Conservation (phyloP, 2,113 vertebrate genomes). For the Donacobius atricapilla region DNA sequence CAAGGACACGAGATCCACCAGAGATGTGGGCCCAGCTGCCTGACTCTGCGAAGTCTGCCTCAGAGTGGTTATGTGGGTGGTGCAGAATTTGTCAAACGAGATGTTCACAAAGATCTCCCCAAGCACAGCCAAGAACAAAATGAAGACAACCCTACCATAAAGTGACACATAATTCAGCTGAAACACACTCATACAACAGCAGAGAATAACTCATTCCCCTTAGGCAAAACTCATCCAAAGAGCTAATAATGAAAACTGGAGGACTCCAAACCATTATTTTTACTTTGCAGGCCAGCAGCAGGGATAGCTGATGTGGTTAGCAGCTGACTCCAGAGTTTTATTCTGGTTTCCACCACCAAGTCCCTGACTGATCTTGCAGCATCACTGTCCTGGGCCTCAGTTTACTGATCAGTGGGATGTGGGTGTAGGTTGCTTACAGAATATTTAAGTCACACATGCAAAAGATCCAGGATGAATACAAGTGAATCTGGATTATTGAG, state of each 20-base stretch:
- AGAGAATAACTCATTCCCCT: conserved; percentile 46
- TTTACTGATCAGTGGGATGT: neutral
- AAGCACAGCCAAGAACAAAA: conserved; percentile 12
- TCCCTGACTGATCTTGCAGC: neutral
- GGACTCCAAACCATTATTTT: conserved; percentile 55
- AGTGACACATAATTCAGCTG: conserved; percentile 56
- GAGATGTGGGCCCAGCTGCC: neutral
- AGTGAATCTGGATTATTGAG: neutral
- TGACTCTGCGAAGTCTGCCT: conserved; percentile 16
- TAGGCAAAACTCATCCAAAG: conserved; percentile 63
- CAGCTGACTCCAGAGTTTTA: conserved; percentile 10
- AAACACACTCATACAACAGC: conserved; percentile 31
- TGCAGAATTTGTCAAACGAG: conserved; percentile 58
- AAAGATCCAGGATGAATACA: neutral
- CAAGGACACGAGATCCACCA: neutral
- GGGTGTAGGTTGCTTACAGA: neutral
- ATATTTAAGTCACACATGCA: neutral
- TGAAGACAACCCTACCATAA: conserved; percentile 46
- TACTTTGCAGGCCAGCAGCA: conserved; percentile 30
- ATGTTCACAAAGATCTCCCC: conserved; percentile 51
- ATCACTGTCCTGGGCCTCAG: neutral
- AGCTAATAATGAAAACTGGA: conserved; percentile 55
- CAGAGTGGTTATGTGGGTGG: conserved; percentile 51
- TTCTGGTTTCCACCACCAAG: conserved; percentile 10
- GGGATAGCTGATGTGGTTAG: conserved; percentile 44